Evolutionary conservation across 2,888 invertebrate genomes (phyloP).

Genomic region (Pristionchus japonicus): DNA sequence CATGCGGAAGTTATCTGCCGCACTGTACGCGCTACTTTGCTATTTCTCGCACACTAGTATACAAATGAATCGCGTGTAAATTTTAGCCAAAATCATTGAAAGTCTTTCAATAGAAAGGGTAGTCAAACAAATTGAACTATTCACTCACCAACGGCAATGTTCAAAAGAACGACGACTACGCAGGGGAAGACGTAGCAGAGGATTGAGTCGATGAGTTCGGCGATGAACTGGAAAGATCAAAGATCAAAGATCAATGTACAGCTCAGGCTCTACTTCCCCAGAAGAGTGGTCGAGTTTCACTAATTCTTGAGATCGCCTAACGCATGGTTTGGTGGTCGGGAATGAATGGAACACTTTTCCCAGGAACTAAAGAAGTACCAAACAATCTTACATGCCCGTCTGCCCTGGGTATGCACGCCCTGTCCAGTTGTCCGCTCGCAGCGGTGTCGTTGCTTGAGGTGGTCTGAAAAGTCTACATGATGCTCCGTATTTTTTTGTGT

Average conservation of each 20-base stretch:
- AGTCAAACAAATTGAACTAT: neutral
- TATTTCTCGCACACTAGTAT: no score
- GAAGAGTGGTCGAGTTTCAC: no score
- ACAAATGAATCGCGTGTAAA: no score
- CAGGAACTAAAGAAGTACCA: no score
- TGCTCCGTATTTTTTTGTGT: no score
- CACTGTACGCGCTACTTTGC: no score
- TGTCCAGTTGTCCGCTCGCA: neutral
- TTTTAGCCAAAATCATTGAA: no score
- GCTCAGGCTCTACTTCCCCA: neutral
- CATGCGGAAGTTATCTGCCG: no score
- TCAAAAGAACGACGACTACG: constrained; percentile 69
- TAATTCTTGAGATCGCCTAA: no score
- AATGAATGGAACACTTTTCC: no score
- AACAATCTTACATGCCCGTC: neutral
- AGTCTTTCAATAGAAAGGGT: no score
- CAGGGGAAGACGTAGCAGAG: constrained; percentile 73
- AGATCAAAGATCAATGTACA: neutral
- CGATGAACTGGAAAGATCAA: constrained; percentile 57
- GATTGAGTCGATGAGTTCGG: constrained; percentile 67
- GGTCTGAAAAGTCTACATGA: neutral
- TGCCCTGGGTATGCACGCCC: neutral
- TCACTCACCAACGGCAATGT: constrained; percentile 61
- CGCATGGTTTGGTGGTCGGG: no score
- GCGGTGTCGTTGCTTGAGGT: neutral